Evolutionary conservation across 2,888 invertebrate genomes (phyloP), one percentile per base, ranked within the genome.

Genomic region (Halictus ligatus): DNA sequence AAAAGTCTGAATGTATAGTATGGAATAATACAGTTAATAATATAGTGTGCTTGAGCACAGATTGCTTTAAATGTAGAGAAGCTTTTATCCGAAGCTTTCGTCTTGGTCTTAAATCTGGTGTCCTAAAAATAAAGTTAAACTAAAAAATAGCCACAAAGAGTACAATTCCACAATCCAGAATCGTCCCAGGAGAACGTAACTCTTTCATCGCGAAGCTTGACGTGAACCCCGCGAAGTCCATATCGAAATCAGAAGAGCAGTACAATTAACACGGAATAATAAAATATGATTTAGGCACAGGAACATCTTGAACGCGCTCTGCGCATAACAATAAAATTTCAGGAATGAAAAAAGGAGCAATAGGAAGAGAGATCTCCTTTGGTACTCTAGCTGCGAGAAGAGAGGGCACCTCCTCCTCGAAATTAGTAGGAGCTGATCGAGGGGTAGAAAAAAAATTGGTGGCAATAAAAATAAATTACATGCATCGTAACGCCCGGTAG

Each of bases 391-490:
- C 64, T 73, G 75, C 83, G 4, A 46, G 80, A 58, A 74, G 29
- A 79, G 69, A 58, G 58, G 78, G 25, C 84, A 74, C 74, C 88
- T 89, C 90, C 90, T 89, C 91, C 88, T 91, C 90, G 93, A 94
- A 95, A 95, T 95, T 95, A 95, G 94, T 94, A 92, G 93, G 91
- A 93, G 92, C 92, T 92, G 93, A 94, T 94, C 94, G 94, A 94
- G 95, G 94, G 94, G 94, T 93, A 91, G 94, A 94, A 95, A 94
- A 93, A 93, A 95, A 95, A 95, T 95, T 94, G 94, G 94, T 90
- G 93, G 95, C 95, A 95, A 95, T 95, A 95, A 95, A 95, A 95
- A 95, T 95, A 95, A 95, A 95, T 95, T 95, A 95, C 95, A 95
- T 95, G 95, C 95, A 94, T 94, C 95, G 95, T 94, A 94, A 94